phyloP scores from a whole-genome alignment of 2,113 vertebrate genomes.

The Eptesicus fuscus region DNA sequence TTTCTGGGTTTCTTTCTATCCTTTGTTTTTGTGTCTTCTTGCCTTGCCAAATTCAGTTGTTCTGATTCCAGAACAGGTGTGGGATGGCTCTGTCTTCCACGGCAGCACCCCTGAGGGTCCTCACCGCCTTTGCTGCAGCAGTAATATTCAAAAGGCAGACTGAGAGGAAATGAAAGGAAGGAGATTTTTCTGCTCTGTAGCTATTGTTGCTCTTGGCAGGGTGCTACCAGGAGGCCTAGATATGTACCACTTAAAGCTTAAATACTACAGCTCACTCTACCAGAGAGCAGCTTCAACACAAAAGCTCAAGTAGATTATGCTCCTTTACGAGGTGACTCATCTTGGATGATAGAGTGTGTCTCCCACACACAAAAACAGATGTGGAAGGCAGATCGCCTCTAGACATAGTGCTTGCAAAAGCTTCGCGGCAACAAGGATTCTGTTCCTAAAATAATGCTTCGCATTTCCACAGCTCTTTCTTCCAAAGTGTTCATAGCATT shows the following conservation, averaged over 20 bases:
- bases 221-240: conserved; percentile 30
- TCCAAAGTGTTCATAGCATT: neutral
- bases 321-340: conserved; percentile 60
- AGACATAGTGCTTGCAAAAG: conserved; percentile 1
- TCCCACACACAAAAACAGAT: conserved; percentile 67
- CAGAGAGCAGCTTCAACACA: conserved; percentile 52
- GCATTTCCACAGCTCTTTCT: conserved; percentile 2
- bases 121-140: neutral
- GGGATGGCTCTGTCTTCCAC: neutral
- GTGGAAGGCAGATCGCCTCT: conserved; percentile 10
- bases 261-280: conserved; percentile 33
- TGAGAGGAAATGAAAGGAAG: conserved; percentile 24
- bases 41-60: neutral
- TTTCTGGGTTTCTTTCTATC: neutral
- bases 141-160: conserved; percentile 29
- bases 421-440: neutral
- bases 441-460: conserved; percentile 42
- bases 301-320: conserved; percentile 40
- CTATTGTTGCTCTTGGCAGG: conserved; percentile 57
- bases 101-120: neutral
- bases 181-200: neutral
- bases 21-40: neutral
- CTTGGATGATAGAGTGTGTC: conserved; percentile 36
- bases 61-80: conserved; percentile 46
- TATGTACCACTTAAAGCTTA: conserved; percentile 62